phyloP scores from a whole-genome alignment of 2,888 invertebrate species.

The Mellilla xanthometata region DNA sequence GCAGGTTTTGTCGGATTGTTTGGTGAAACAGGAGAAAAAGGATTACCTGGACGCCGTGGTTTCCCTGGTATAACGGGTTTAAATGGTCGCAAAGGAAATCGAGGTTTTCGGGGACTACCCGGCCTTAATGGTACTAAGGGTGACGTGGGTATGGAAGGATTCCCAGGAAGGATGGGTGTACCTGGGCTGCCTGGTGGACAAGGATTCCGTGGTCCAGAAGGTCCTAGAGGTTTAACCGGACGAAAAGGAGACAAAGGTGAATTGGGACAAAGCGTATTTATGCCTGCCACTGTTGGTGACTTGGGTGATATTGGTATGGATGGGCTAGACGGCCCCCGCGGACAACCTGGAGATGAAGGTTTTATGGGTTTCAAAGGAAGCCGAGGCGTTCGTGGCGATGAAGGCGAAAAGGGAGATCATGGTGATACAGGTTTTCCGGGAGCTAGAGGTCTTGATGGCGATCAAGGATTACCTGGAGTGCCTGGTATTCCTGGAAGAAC shows the following conservation, averaged over 20 bases:
- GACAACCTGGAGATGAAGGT: conserved; percentile 82
- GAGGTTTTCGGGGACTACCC: conserved; percentile 76
- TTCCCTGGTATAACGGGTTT: conserved; percentile 80
- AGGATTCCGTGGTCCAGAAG: conserved; percentile 67
- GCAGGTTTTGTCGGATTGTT: conserved; percentile 71
- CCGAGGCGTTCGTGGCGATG: conserved; percentile 81
- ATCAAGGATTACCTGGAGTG: conserved; percentile 79
- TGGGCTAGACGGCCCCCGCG: conserved; percentile 80
- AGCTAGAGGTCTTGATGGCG: conserved; percentile 79
- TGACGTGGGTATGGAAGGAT: conserved; percentile 45
- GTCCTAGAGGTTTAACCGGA: conserved; percentile 35
- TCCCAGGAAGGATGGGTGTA: conserved; percentile 67
- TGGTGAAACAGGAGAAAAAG: conserved; percentile 79
- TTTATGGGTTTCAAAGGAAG: conserved; percentile 80
- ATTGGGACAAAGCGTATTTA: conserved; percentile 59
- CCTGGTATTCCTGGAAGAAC: conserved; percentile 84
- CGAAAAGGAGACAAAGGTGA: conserved; percentile 42
- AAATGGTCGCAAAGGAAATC: conserved; percentile 51
- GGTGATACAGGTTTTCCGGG: conserved; percentile 82
- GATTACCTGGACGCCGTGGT: conserved; percentile 80
- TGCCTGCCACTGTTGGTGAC: conserved; percentile 70
- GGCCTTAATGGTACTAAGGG: conserved; percentile 62
- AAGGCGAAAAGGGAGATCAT: conserved; percentile 72
- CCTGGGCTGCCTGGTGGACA: conserved; percentile 81
- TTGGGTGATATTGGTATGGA: conserved; percentile 81